Percentiles rank a stretch among this genome's conserved stretches.
These are phyloP conservation scores for Drosophila dunni DNA, from an alignment of 1,140 invertebrate species.

Conservation along the genomic window DNA sequence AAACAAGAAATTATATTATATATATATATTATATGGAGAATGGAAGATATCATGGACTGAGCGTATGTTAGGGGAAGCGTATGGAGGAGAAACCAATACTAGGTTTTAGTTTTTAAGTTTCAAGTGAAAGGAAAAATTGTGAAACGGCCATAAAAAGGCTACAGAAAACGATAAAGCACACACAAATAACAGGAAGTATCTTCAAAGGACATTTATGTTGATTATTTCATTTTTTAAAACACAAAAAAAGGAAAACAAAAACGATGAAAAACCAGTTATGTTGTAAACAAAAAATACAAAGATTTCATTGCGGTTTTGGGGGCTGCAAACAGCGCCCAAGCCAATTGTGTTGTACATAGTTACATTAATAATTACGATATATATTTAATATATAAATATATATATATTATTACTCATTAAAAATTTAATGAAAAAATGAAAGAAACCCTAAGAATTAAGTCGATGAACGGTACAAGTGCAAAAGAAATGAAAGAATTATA, in stretches of 20 bases:
- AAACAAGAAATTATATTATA: constrained; percentile 38
- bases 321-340: constrained; percentile 32
- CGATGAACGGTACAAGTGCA: constrained; percentile 80
- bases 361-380: constrained; percentile 77
- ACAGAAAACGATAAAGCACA: constrained; percentile 61
- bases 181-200: constrained; percentile 32
- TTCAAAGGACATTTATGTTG: constrained; percentile 59
- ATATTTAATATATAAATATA: constrained; percentile 71
- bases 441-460: constrained; percentile 63
- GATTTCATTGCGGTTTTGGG: constrained; percentile 68
- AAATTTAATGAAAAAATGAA: constrained; percentile 26
- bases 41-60: constrained; percentile 78
- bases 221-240: constrained; percentile 63
- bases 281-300: constrained; percentile 75
- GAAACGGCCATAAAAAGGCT: constrained; percentile 52
- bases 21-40: constrained; percentile 33
- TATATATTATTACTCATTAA: constrained; percentile 75
- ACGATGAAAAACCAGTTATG: constrained; percentile 58
- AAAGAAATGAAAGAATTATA: constrained; percentile 52
- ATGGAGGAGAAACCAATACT: constrained; percentile 60
- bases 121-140: constrained; percentile 52
- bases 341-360: constrained; percentile 77
- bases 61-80: constrained; percentile 63
- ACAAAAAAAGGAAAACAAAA: constrained; percentile 38
- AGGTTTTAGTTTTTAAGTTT: constrained; percentile 77